Evolutionary conservation across 1,140 invertebrate species (phyloP), one percentile per base, ranked within the genome.

Genomic region (Lysiphlebus fabarum): DNA sequence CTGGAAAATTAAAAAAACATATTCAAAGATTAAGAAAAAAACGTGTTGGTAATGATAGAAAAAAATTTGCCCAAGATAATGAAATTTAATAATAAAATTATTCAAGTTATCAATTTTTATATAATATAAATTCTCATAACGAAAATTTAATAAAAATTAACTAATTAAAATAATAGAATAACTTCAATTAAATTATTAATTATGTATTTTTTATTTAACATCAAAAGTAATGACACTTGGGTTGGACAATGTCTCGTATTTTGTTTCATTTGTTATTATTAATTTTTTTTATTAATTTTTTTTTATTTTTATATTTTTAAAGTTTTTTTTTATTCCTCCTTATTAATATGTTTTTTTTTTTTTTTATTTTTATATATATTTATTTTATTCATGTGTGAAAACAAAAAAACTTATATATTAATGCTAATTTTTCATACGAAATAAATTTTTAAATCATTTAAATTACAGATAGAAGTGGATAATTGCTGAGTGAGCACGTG

Each of bases 1-100:
- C 74, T 0, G 90, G 90, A 40, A 87, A 85, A 77, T 64, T 92
- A 5, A 83, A 88, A 59, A 89, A 90, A 70, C 89, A 91, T 67
- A 81, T 92, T 62, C 82, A 86, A 60, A 88, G 88, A 67, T 81
- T 87, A 60, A 77, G 85, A 7, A 90, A 90, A 64, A 90, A 90
- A 68, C 79, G 83, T 60, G 66, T 73, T 6, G 73, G 69, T 6
- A 86, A 83, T 70, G 82, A 83, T 50, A 77, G 79, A 56, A 83
- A 81, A 62, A 78, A 73, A 69, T 62, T 70, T 11, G 14, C 47
- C 5, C 14, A 56, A 5, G 42, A n/a, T 50, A 45, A 36, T 14
- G 36, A 5, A n/a, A n/a, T n/a, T n/a, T n/a, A n/a, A n/a, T n/a
- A n/a, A n/a, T n/a, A n/a, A n/a, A n/a, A n/a, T n/a, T n/a, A n/a